Conservation (phyloP, 2,797 vertebrate species). For the Enteromius thamalakanensis region DNA sequence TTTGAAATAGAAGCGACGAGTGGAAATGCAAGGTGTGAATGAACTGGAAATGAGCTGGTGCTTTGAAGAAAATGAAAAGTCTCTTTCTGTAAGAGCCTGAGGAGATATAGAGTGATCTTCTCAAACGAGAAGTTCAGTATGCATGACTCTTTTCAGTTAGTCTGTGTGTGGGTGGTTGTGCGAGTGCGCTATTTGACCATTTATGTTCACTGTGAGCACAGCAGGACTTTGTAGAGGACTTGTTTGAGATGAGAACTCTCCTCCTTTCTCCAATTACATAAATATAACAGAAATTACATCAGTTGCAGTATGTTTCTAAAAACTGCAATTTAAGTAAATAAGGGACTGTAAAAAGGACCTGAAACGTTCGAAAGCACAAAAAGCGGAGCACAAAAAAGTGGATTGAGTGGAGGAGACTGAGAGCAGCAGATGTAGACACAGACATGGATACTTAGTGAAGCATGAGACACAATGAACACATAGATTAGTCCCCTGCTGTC, state of each 20-base stretch:
- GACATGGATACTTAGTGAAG: slow-evolving; percentile 36
- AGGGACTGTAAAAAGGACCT: neutral
- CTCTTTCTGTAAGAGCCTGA: slow-evolving; percentile 6
- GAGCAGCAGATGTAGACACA: slow-evolving; percentile 44
- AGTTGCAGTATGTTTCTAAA: neutral
- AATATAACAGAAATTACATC: neutral
- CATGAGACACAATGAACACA: slow-evolving; percentile 48
- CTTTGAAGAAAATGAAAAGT: neutral
- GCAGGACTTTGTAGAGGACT: neutral
- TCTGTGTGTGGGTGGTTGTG: slow-evolving; percentile 35
- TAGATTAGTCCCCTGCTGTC: slow-evolving; percentile 35
- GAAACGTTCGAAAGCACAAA: slow-evolving; percentile 10
- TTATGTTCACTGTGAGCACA: slow-evolving; percentile 19
- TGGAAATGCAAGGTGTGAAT: neutral
- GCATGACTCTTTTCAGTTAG: slow-evolving; percentile 25
- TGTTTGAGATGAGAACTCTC: neutral
- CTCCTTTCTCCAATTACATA: neutral
- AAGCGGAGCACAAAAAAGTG: neutral
- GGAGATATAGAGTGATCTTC: neutral
- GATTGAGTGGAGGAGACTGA: slow-evolving; percentile 6
- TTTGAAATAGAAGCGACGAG: slow-evolving; percentile 1
- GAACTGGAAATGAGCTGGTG: neutral
- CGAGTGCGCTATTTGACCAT: slow-evolving; percentile 4
- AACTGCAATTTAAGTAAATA: neutral
- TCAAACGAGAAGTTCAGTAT: slow-evolving; percentile 25